phyloP scores from a whole-genome alignment of 1,140 invertebrate genomes.

The Antheraea mylitta region DNA sequence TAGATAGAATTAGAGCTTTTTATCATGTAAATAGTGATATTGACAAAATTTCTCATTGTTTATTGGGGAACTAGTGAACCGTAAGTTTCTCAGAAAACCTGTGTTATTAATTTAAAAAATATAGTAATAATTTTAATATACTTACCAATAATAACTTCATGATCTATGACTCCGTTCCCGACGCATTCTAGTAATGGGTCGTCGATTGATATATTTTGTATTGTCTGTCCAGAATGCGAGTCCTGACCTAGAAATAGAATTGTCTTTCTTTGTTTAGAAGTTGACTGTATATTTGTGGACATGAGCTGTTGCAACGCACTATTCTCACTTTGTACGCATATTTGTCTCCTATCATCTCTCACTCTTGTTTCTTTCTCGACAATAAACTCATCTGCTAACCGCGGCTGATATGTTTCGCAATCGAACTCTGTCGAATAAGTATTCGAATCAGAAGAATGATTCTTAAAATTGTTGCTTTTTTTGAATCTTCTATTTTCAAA shows the following conservation, averaged over 20 bases:
- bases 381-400: slow-evolving; percentile 53
- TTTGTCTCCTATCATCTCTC: slow-evolving; percentile 41
- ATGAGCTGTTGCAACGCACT: slow-evolving; percentile 64
- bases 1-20: no score
- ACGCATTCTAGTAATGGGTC: slow-evolving; percentile 51
- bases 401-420: slow-evolving; percentile 48
- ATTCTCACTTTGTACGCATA: slow-evolving; percentile 46
- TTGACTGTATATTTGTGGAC: slow-evolving; percentile 54
- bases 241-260: slow-evolving; percentile 59
- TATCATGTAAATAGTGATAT: no score
- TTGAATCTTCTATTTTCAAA: slow-evolving; percentile 46
- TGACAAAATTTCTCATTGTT: no score
- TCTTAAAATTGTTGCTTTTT: slow-evolving; percentile 23
- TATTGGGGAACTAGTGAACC: no score
- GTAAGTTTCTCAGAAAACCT: no score
- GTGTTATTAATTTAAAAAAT: no score
- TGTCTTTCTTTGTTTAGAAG: slow-evolving; percentile 57
- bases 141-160: slow-evolving; percentile 50
- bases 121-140: not conserved
- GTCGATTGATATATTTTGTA: slow-evolving; percentile 62
- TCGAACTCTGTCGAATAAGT: slow-evolving; percentile 57
- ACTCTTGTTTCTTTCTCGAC: slow-evolving; percentile 46
- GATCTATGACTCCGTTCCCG: slow-evolving; percentile 25
- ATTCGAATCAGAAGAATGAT: slow-evolving; percentile 17
- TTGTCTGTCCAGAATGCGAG: slow-evolving; percentile 52